These are phyloP conservation scores for Orchestia grillus DNA, from an alignment of 1,140 invertebrate species.

Conservation along the genomic window DNA sequence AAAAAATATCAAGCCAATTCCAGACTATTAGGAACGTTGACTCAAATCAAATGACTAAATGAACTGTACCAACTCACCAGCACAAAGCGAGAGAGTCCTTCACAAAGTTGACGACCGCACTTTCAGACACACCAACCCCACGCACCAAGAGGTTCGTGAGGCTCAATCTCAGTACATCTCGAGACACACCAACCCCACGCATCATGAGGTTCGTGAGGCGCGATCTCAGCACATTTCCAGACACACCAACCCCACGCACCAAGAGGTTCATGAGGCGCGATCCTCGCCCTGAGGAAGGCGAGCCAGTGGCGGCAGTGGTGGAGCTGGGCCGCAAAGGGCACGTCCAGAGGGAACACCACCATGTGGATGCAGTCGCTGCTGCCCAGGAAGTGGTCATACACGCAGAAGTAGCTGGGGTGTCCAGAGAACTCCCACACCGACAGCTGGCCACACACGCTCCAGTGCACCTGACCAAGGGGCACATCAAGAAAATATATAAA, in stretches of 20 bases:
- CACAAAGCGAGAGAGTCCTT: no score
- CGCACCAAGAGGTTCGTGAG: slow-evolving; percentile 78
- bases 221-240: slow-evolving; percentile 71
- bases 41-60: no score
- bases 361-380: slow-evolving; percentile 80
- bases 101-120: neutral
- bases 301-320: slow-evolving; percentile 86
- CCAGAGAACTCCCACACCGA: slow-evolving; percentile 88
- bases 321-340: slow-evolving; percentile 80
- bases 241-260: slow-evolving; percentile 72
- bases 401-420: slow-evolving; percentile 82
- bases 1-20: no score
- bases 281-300: slow-evolving; percentile 82
- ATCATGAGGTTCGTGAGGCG: slow-evolving; percentile 69
- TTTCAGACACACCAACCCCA: neutral
- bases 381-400: slow-evolving; percentile 84
- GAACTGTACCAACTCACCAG: no score
- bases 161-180: no score
- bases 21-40: no score
- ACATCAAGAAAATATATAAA: no score
- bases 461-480: neutral
- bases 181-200: neutral
- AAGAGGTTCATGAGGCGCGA: slow-evolving; percentile 78
- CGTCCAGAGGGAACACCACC: slow-evolving; percentile 82
- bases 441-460: slow-evolving; percentile 74